phyloP scores from a whole-genome alignment of 2,113 vertebrate genomes.

The Petrocephalus microphthalmus region DNA sequence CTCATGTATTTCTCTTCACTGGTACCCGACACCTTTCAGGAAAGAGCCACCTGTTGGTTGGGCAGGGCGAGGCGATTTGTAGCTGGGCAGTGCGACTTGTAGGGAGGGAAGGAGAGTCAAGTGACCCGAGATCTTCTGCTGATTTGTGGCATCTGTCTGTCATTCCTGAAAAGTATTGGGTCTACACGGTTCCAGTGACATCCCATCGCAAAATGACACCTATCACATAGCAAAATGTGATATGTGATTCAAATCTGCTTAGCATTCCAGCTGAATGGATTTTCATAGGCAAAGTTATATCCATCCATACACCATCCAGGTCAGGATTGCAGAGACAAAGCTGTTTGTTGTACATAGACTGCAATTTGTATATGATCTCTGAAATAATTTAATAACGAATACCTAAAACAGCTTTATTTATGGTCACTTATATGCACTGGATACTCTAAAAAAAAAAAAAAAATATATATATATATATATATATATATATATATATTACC shows the following conservation, averaged over 20 bases:
- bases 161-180: neutral
- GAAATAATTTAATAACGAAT: too few relatives aligned
- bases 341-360: neutral
- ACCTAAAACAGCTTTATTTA: too few relatives aligned
- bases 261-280: neutral
- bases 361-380: neutral
- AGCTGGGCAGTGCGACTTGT: neutral
- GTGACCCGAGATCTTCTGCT: neutral
- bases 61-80: neutral
- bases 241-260: neutral
- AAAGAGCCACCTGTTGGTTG: neutral
- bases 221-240: neutral
- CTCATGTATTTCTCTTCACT: neutral
- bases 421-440: too few relatives aligned
- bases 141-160: neutral
- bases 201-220: neutral
- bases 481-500: too few relatives aligned
- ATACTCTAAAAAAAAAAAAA: too few relatives aligned
- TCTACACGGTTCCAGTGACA: neutral
- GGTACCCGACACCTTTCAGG: neutral
- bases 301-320: neutral
- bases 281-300: neutral
- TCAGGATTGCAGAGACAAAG: neutral
- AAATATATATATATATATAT: too few relatives aligned
- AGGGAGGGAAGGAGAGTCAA: too few relatives aligned